Evolutionary conservation across 2,888 invertebrate genomes (phyloP), one percentile per base, ranked within the genome.

Genomic region (Sarcophaga subvicina): DNA sequence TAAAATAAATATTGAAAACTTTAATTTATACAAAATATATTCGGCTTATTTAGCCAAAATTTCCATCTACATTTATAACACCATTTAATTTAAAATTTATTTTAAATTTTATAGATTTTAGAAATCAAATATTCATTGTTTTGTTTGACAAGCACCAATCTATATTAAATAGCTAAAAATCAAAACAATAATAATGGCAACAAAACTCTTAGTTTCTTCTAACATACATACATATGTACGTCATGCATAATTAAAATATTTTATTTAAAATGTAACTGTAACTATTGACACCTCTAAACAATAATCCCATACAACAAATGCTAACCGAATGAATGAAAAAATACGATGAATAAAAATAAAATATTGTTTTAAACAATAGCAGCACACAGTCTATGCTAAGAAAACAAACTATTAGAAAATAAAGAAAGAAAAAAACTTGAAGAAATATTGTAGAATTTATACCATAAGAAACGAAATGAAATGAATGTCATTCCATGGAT

Each of bases 341-440:
- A 66, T 4, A 0, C 14, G 0, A 11, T n/a, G 10, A 59, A 60
- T 25, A 60, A 77, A 77, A 77, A 45, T 66, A 14, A 67, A 67
- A 22, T 67, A 45, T 37, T 37, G 37, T 77, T 69, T 12, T 25
- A 25, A 62, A 60, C 22, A 78, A 78, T 60, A 69, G 25, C 37
- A 47, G 47, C 37, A 59, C 12, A 22, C 22, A 22, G 14, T 11
- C 49, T 14, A 37, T 37, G 37, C 37, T 66, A 59, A 69, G 47
- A 22, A 2, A 4, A 69, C 11, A 77, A 17, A 27, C 69, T 10
- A 49, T 47, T 17, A 17, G 54, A 72, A 17, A n/a, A 14, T n/a
- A 17, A 54, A 20, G 14, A 27, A n/a, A 37, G 10, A 20, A 54
- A 17, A 72, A 60, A 20, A 60, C n/a, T 59, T n/a, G 11, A 17